Evolutionary conservation across 2,113 vertebrate genomes (phyloP), one percentile per base, ranked within the genome.

Genomic region (Vicugna pacos): DNA sequence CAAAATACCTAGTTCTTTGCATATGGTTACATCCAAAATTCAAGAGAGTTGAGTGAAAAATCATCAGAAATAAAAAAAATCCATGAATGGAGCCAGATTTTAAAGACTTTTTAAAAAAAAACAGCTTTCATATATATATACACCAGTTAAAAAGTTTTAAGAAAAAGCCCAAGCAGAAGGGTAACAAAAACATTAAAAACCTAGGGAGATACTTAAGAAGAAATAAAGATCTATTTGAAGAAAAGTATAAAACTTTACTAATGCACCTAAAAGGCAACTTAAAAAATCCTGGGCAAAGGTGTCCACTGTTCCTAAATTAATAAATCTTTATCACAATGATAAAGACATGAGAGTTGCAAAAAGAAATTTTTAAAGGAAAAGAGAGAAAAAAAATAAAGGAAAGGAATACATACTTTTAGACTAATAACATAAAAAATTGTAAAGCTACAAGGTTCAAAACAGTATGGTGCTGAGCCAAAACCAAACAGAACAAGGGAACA

Each of bases 381-480:
- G 62, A 19, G 67, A 93, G 42, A n/a, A 42, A 42, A 22, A 75
- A 75, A 77, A 35, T 35, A 70, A 76, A 76, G 5, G 16, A 52
- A 1, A 60, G 17, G 35, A 64, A 80, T 24, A 89, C 17, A 90
- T 12, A 64, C 7, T 76, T 22, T 86, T 86, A 38, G 70, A 93
- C 79, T 84, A 85, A 22, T 86, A 86, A 80, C 48, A 89, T 72
- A 50, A 79, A 93, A 85, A 65, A 56, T 50, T 85, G 38, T 89
- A 85, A 79, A 90, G 64, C 38, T 77, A 92, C 46, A 83, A 72
- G 17, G 35, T 84, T 89, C 64, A 89, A 65, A 83, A 73, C 32
- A 67, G 26, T 46, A 62, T 10, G n/a, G n/a, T 80, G 46, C 22
- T 93, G 35, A 48, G 58, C 30, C 80, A 80, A 95, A 86, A 81